A percentile compares a stretch with the other conserved stretches of the same genome.
phyloP scores from a whole-genome alignment of 2,113 vertebrate species.

The Macrotis lagotis region DNA sequence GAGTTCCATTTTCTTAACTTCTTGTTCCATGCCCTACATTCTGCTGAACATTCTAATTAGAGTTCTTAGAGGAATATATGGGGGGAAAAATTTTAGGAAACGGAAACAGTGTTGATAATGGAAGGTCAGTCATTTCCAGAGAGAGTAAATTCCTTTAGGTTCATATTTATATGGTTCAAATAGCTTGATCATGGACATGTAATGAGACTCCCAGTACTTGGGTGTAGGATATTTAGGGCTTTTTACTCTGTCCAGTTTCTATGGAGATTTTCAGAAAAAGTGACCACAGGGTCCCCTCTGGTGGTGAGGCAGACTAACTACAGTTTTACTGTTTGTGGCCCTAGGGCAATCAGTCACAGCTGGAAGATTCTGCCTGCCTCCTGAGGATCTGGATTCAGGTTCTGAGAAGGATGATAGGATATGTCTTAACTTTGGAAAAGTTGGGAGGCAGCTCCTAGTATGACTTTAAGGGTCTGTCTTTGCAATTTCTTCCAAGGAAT shows the following conservation, averaged over 20 bases:
- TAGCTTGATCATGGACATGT: slow-evolving; percentile 54
- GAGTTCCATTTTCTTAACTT: not conserved
- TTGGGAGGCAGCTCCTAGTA: not conserved
- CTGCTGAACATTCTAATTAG: not conserved
- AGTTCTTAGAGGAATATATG: not conserved
- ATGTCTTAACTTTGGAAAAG: not conserved
- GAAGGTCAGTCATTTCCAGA: slow-evolving; percentile 36
- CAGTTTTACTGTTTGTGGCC: not conserved
- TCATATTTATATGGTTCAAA: slow-evolving; percentile 48
- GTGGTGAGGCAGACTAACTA: slow-evolving; percentile 69
- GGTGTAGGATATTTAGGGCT: not conserved
- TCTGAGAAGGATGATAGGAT: not conserved
- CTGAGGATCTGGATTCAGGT: not conserved
- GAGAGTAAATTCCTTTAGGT: slow-evolving; percentile 35
- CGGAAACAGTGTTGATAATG: slow-evolving; percentile 35
- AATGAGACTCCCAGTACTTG: not conserved
- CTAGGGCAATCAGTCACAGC: not conserved
- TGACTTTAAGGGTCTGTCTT: not conserved
- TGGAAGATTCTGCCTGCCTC: not conserved
- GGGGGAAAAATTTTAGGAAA: slow-evolving; percentile 37
- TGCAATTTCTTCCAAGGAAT: not conserved
- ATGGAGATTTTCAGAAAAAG: slow-evolving; percentile 22
- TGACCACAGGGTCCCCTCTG: slow-evolving; percentile 66
- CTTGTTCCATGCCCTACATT: not conserved
- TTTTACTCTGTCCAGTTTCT: not conserved